phyloP scores from a whole-genome alignment of 2,113 vertebrate genomes.

The Australoheros scitulus region DNA sequence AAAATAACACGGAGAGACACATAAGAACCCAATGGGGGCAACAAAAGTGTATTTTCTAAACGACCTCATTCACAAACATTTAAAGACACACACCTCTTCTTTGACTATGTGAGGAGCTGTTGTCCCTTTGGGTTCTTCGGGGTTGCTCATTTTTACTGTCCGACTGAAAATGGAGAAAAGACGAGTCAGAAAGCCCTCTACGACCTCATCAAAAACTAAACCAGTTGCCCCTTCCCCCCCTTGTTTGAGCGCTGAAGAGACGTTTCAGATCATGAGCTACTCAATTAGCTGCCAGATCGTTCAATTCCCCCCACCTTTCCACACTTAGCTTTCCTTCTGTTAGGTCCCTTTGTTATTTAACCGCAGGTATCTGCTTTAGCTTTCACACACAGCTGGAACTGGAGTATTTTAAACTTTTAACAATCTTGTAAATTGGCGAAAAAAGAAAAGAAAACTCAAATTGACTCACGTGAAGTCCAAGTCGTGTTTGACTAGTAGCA shows the following conservation, averaged over 20 bases:
- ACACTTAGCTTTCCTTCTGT: neutral
- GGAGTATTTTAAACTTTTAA: neutral
- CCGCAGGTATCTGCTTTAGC: rapidly evolving
- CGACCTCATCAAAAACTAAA: neutral
- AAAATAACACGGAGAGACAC: neutral
- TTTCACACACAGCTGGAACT: rapidly evolving
- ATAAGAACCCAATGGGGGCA: neutral
- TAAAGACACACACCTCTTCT: slow-evolving; percentile 65
- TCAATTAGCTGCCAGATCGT: slow-evolving; percentile 38
- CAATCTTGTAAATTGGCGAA: neutral
- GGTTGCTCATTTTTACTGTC: slow-evolving; percentile 69
- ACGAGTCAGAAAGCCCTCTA: neutral
- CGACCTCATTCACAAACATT: neutral
- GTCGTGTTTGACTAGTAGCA: neutral
- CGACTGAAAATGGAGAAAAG: neutral
- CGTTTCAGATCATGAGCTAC: slow-evolving; percentile 6
- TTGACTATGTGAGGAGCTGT: slow-evolving; percentile 66
- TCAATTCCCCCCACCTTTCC: neutral
- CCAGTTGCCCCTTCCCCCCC: neutral
- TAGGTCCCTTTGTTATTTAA: neutral
- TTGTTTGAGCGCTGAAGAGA: neutral
- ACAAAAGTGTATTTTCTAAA: neutral
- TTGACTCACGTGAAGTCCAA: slow-evolving; percentile 68
- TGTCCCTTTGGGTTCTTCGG: slow-evolving; percentile 36
- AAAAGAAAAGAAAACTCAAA: slow-evolving; percentile 13